These are phyloP conservation scores for Laupala kohalensis DNA, from an alignment of 1,140 invertebrate species.

Conservation along the genomic window DNA sequence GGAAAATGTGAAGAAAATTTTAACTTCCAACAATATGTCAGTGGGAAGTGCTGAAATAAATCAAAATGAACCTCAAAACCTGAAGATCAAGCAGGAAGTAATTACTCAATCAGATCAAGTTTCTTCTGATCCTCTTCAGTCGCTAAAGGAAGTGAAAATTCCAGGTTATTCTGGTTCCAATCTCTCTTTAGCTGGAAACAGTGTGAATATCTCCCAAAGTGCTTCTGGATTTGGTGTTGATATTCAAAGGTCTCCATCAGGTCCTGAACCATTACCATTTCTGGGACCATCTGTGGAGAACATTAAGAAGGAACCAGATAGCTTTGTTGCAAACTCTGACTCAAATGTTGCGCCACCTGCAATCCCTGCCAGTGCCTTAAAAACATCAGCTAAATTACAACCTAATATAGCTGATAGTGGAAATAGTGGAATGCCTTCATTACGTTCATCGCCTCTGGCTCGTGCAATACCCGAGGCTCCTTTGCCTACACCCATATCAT, in stretches of 20 bases:
- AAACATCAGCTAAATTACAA: slow-evolving; percentile 25
- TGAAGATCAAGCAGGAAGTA: slow-evolving; percentile 67
- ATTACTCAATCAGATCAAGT: slow-evolving; percentile 31
- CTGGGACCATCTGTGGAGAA: slow-evolving; percentile 33
- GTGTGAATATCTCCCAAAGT: neutral
- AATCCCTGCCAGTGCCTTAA: slow-evolving; percentile 23
- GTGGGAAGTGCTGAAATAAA: neutral
- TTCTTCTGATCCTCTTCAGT: slow-evolving; percentile 55
- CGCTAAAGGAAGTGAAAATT: slow-evolving; percentile 66
- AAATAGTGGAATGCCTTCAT: neutral
- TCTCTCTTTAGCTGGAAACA: slow-evolving; percentile 18
- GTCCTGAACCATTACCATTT: neutral
- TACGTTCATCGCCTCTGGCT: neutral
- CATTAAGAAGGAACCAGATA: slow-evolving; percentile 61
- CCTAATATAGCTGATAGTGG: neutral
- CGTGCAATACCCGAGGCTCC: slow-evolving; percentile 3
- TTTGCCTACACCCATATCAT: slow-evolving; percentile 18
- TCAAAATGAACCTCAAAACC: slow-evolving; percentile 51
- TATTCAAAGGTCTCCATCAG: slow-evolving; percentile 1
- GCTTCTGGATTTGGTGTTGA: neutral
- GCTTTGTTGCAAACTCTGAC: slow-evolving; percentile 8
- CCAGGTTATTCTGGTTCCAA: slow-evolving; percentile 43
- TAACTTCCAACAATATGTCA: neutral
- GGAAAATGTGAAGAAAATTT: neutral
- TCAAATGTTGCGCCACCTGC: slow-evolving; percentile 14